phyloP scores from a whole-genome alignment of 2,888 invertebrate genomes.

The Drosophila anceps region DNA sequence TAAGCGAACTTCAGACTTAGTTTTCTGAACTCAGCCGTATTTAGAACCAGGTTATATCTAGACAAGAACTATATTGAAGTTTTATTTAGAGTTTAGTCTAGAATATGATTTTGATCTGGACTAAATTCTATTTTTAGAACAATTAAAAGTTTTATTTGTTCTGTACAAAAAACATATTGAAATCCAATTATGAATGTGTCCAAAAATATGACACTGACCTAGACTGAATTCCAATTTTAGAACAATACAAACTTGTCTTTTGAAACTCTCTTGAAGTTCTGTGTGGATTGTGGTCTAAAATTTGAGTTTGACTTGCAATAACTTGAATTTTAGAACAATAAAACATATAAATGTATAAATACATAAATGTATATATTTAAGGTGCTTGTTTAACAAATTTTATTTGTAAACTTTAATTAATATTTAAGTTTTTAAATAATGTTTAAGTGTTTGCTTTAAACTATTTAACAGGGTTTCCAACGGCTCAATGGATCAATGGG shows the following conservation, averaged over 20 bases:
- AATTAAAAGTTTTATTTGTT: not conserved
- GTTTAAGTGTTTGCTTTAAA: not conserved
- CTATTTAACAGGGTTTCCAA: conserved; percentile 5
- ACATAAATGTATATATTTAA: not conserved
- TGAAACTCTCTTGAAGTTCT: not conserved
- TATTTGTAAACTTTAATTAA: not conserved
- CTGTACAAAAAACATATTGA: not conserved
- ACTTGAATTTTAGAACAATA: not conserved
- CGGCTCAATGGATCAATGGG: not conserved
- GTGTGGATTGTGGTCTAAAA: not conserved
- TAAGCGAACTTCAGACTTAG: too few species aligned
- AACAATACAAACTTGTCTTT: too few species aligned
- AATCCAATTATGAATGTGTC: not conserved
- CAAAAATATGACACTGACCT: not conserved
- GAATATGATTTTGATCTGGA: not conserved
- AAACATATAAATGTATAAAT: too few species aligned
- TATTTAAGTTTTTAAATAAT: not conserved
- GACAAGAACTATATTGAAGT: not conserved
- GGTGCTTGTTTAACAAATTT: conserved; percentile 5
- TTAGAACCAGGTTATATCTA: not conserved
- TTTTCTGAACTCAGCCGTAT: not conserved
- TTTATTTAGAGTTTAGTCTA: not conserved
- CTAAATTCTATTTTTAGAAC: not conserved
- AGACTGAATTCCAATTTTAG: not conserved
- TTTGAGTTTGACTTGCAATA: not conserved